Evolutionary conservation across 2,113 vertebrate genomes (phyloP).

Genomic region (Bubalus kerabau): DNA sequence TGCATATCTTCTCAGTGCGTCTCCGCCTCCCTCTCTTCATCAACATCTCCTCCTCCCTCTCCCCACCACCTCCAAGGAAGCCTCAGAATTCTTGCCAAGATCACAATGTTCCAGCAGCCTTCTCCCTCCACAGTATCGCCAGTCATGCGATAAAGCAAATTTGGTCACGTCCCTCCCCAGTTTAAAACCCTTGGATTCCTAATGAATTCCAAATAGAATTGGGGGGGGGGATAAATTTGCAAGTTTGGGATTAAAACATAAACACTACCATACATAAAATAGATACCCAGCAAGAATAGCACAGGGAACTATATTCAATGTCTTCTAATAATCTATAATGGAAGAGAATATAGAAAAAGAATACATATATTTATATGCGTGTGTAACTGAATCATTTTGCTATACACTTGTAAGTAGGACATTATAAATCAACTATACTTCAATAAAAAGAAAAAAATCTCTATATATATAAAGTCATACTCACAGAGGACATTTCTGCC

Average conservation of each 20-base stretch:
- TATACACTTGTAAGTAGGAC: not conserved
- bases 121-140: not conserved
- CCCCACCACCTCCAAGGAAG: not conserved
- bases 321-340: not conserved
- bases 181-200: not conserved
- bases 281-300: not conserved
- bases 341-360: not conserved
- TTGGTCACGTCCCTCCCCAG: not conserved
- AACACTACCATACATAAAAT: not conserved
- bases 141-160: not conserved
- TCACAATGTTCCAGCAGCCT: not conserved
- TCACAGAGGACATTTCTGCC: not conserved
- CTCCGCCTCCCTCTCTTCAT: not conserved
- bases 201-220: not conserved
- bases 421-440: not conserved
- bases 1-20: rapidly evolving
- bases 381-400: not conserved
- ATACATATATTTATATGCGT: too few relatives aligned
- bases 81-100: not conserved
- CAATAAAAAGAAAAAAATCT: not conserved
- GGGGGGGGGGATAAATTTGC: not conserved
- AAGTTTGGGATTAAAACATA: not conserved
- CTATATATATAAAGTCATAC: not conserved
- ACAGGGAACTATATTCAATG: not conserved
- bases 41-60: not conserved